These are phyloP conservation scores for Punctoribates punctum DNA, from an alignment of 2,888 invertebrate species.

Conservation along the genomic window DNA sequence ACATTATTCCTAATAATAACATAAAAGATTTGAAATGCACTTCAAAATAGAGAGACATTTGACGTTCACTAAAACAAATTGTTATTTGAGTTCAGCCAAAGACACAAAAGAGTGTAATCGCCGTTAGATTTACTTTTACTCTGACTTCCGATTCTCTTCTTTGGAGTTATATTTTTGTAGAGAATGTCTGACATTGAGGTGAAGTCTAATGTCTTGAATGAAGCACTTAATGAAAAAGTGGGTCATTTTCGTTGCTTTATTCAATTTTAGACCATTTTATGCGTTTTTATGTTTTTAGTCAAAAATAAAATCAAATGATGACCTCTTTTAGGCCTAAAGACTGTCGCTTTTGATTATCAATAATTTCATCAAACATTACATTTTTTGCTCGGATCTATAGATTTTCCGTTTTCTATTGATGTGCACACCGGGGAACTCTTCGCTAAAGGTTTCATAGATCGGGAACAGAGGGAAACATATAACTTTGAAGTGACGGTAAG, in stretches of 20 bases:
- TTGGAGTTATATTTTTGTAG: neutral
- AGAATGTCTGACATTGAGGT: constrained; percentile 24
- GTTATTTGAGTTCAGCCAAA: neutral
- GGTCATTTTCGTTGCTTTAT: constrained; percentile 11
- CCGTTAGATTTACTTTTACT: neutral
- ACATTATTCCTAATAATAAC: neutral
- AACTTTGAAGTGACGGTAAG: constrained; percentile 50
- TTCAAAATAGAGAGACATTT: neutral
- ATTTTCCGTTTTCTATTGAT: constrained; percentile 50
- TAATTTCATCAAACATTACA: neutral
- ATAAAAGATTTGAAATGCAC: neutral
- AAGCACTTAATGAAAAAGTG: constrained; percentile 8
- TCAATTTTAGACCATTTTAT: constrained; percentile 20
- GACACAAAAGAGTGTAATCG: neutral
- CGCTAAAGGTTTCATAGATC: constrained; percentile 50
- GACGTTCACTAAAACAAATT: neutral
- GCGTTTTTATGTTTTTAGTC: neutral
- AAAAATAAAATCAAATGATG: constrained; percentile 17
- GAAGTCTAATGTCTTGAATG: constrained; percentile 11
- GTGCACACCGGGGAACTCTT: constrained; percentile 50
- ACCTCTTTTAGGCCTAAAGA: neutral
- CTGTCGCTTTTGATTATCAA: constrained; percentile 5
- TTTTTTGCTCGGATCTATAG: constrained; percentile 38
- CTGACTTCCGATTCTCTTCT: neutral
- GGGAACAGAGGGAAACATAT: constrained; percentile 49